Percentiles rank a stretch among this genome's conserved stretches.
Conservation (phyloP, 2,797 vertebrate species). For the Premnoplex brunnescens region DNA sequence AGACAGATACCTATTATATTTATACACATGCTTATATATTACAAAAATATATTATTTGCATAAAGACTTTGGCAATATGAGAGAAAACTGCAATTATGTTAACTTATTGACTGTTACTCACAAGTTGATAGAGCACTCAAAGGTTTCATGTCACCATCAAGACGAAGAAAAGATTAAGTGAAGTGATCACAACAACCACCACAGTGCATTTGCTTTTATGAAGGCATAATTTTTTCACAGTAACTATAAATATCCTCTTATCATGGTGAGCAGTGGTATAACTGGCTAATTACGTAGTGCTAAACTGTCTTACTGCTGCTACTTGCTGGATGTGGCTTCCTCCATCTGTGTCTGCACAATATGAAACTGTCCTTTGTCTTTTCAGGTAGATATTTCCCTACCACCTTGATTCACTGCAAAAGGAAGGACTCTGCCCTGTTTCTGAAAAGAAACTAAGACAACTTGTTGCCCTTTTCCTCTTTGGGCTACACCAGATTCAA, state of each 20-base stretch:
- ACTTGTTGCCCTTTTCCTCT: neutral
- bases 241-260: neutral
- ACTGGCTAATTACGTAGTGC: neutral
- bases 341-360: fast-evolving
- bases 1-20: neutral
- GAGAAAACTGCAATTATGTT: neutral
- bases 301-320: neutral
- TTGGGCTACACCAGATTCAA: neutral
- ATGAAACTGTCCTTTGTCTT: neutral
- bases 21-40: neutral
- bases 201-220: neutral
- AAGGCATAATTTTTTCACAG: neutral
- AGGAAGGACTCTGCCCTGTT: neutral
- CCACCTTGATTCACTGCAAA: neutral
- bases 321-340: neutral
- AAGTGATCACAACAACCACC: neutral
- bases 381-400: neutral
- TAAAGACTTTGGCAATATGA: neutral
- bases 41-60: neutral
- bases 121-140: neutral
- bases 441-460: neutral
- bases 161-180: neutral
- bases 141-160: neutral
- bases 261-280: neutral
- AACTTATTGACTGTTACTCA: neutral